Evolutionary conservation across 2,113 vertebrate species (phyloP).

Genomic region (Buteo buteo): DNA sequence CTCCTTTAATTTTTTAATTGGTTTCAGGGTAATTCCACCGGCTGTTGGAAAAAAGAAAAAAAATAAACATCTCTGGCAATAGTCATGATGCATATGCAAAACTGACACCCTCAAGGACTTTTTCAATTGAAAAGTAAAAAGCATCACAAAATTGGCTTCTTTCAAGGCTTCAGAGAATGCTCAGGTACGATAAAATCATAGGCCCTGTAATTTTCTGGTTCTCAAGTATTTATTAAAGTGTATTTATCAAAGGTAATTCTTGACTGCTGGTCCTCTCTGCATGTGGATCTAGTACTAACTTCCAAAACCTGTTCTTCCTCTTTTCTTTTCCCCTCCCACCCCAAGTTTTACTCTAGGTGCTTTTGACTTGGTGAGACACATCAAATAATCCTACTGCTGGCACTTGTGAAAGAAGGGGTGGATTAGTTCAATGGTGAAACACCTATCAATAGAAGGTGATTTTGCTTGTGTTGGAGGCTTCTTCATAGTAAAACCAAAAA

Average conservation of each 20-base stretch:
- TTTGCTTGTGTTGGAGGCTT: neutral
- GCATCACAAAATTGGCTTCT: neutral
- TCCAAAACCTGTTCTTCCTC: neutral
- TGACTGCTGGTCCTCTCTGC: neutral
- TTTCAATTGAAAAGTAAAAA: slow-evolving; percentile 1
- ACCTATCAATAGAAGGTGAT: neutral
- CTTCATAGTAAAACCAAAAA: neutral
- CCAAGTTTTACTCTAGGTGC: neutral
- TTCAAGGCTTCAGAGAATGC: neutral
- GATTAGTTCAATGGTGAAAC: neutral
- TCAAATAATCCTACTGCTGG: neutral
- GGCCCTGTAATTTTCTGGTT: slow-evolving; percentile 47
- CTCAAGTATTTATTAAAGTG: slow-evolving; percentile 43
- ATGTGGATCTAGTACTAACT: neutral
- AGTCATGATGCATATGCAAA: neutral
- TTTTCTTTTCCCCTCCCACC: neutral
- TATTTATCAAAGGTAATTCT: slow-evolving; percentile 49
- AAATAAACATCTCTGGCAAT: neutral
- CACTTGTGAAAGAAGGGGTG: neutral
- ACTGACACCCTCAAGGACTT: neutral
- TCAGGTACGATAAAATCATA: slow-evolving; percentile 14
- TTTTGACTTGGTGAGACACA: neutral
- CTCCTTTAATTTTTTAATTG: slow-evolving; percentile 17
- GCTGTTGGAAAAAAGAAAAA: neutral
- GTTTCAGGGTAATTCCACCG: neutral